Conservation (phyloP, 2,113 vertebrate genomes). For the Eolophus roseicapilla region DNA sequence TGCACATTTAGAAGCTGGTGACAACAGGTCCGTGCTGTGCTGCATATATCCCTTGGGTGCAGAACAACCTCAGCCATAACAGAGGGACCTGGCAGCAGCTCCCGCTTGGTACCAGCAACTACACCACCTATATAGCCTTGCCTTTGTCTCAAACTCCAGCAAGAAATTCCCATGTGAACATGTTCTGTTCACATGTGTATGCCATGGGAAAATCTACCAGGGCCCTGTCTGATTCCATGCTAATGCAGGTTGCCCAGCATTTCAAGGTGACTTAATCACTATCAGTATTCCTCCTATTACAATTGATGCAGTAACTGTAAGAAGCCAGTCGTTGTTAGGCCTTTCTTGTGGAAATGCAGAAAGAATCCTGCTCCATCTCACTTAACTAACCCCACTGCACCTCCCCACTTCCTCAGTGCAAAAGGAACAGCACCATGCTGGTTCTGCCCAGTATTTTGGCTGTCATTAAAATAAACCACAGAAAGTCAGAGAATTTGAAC, state of each 20-base stretch:
- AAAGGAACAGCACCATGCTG: neutral
- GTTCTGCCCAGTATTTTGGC: neutral
- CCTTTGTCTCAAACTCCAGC: neutral
- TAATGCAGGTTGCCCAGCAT: neutral
- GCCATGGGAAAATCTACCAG: neutral
- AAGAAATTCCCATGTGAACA: neutral
- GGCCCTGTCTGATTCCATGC: neutral
- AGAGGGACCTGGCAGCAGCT: neutral
- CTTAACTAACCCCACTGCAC: neutral
- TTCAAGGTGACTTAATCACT: neutral
- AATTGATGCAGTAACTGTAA: neutral
- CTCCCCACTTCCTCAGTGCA: neutral
- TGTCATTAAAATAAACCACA: neutral
- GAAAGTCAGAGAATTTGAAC: neutral
- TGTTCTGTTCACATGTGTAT: neutral
- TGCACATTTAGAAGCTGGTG: neutral
- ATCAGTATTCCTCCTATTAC: neutral
- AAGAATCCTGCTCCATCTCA: neutral
- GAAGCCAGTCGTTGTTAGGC: neutral
- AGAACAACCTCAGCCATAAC: neutral
- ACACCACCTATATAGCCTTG: rapidly evolving
- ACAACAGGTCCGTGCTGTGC: neutral
- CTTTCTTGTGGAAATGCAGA: neutral
- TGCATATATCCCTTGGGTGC: neutral
- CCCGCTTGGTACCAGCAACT: too few species aligned